Conservation (phyloP, 2,797 vertebrate genomes). For the Enteromius fasciolatus region DNA sequence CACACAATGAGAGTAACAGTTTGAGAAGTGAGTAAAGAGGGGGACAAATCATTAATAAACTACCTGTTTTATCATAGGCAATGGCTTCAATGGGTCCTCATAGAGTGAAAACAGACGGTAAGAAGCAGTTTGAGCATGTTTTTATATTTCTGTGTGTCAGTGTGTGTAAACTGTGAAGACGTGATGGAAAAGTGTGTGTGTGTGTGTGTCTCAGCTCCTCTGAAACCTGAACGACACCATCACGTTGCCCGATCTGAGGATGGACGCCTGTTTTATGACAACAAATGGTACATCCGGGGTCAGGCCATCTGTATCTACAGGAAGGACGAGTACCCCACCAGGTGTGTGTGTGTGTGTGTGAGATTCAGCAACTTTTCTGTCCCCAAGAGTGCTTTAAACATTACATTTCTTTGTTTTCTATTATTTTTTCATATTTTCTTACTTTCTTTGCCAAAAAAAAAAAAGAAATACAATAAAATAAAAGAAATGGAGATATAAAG, state of each 20-base stretch:
- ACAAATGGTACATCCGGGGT: slow-evolving; percentile 95
- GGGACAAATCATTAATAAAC: background rate
- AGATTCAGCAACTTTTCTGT: background rate
- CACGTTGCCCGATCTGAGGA: slow-evolving; percentile 93
- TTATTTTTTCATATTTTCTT: too few relatives aligned
- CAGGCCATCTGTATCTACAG: slow-evolving; percentile 96
- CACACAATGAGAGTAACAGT: too few relatives aligned
- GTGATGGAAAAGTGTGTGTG: background rate
- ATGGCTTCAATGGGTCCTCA: slow-evolving; percentile 93
- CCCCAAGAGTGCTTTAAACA: background rate
- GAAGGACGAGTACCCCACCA: slow-evolving; percentile 95
- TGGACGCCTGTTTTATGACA: slow-evolving; percentile 92
- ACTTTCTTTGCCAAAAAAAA: too few relatives aligned
- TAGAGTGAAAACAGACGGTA: slow-evolving; percentile 90
- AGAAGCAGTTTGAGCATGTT: slow-evolving; percentile 61
- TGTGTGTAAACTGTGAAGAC: background rate
- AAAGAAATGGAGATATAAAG: too few relatives aligned
- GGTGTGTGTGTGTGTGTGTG: slow-evolving; percentile 67
- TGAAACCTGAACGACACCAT: slow-evolving; percentile 87
- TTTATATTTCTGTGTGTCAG: background rate
- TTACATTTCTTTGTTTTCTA: too few relatives aligned
- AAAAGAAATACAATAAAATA: too few relatives aligned
- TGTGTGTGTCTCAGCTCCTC: slow-evolving; percentile 62
- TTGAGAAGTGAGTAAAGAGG: too few relatives aligned
- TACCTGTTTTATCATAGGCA: slow-evolving; percentile 77